Conservation (phyloP, 2,113 vertebrate species). For the Piprites chloris region DNA sequence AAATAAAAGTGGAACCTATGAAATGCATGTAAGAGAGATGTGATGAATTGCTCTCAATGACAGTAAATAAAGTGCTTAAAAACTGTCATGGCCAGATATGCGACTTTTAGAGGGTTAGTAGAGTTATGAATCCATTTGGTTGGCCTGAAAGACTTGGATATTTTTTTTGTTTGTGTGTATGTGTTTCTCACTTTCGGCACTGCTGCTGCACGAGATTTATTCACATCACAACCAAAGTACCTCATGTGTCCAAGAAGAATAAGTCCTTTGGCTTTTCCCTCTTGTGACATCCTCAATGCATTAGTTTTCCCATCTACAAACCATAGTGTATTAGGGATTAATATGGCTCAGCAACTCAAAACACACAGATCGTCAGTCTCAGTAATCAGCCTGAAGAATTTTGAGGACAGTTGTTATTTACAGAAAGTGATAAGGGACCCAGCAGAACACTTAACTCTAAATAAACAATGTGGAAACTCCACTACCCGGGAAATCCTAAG, state of each 20-base stretch:
- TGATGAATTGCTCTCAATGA: background rate
- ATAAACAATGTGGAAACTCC: conserved; percentile 36
- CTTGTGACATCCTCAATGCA: background rate
- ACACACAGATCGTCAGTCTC: conserved; percentile 24
- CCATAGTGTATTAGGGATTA: conserved; percentile 24
- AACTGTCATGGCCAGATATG: background rate
- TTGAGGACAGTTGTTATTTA: conserved; percentile 54
- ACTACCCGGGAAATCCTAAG: conserved; percentile 33
- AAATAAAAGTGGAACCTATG: background rate
- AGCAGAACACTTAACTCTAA: conserved; percentile 53
- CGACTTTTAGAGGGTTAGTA: background rate
- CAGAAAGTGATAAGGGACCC: conserved; percentile 17
- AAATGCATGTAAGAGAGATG: background rate
- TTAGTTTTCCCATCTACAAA: background rate
- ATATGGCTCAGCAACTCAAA: conserved; percentile 24
- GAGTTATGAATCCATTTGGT: background rate
- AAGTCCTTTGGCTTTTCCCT: conserved; percentile 16
- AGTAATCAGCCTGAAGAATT: conserved; percentile 45
- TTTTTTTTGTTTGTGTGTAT: background rate
- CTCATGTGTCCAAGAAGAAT: background rate
- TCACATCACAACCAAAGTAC: background rate
- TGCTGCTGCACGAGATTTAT: background rate
- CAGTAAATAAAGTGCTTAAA: background rate
- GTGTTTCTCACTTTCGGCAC: background rate
- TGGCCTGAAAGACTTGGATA: background rate